These are phyloP conservation scores for Gnathonemus echidnorhynchus DNA, from an alignment of 2,113 vertebrate species.

Conservation along the genomic window DNA sequence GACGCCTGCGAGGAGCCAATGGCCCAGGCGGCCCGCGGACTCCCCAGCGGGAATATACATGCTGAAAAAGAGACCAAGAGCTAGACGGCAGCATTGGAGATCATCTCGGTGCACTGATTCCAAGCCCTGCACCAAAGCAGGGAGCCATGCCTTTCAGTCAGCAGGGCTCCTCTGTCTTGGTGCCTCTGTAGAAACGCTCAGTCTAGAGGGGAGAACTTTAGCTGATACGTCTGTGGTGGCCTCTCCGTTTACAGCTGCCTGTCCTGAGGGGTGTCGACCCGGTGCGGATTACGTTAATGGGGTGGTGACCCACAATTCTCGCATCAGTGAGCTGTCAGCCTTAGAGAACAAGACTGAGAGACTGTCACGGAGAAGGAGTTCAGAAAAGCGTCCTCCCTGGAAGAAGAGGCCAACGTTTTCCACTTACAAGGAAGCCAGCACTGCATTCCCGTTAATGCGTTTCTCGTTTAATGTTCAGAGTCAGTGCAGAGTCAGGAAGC, in stretches of 20 bases:
- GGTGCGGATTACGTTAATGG: too few species aligned
- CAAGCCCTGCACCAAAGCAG: not conserved
- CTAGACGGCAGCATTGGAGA: not conserved
- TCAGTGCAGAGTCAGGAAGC: conserved; percentile 2
- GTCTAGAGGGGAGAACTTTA: not conserved
- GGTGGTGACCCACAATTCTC: not conserved
- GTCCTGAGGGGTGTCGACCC: not conserved
- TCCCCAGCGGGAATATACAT: not conserved
- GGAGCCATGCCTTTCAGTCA: not conserved
- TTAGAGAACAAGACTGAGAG: not conserved
- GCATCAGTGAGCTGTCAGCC: not conserved
- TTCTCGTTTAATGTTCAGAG: conserved; percentile 4
- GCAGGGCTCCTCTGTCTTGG: not conserved
- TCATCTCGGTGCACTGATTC: not conserved
- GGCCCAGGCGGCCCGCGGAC: not conserved
- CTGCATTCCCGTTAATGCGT: conserved; percentile 21
- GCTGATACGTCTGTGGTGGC: not conserved
- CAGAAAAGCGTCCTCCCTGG: not conserved
- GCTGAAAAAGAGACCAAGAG: not conserved
- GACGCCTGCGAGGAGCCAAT: not conserved
- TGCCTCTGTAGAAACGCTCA: not conserved
- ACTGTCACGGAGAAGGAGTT: not conserved
- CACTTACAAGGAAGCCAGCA: not conserved
- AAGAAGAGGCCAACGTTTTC: not conserved
- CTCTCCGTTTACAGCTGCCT: not conserved